Evolutionary conservation across 2,888 invertebrate species (phyloP).

Genomic region (Scaptomyza parva): DNA sequence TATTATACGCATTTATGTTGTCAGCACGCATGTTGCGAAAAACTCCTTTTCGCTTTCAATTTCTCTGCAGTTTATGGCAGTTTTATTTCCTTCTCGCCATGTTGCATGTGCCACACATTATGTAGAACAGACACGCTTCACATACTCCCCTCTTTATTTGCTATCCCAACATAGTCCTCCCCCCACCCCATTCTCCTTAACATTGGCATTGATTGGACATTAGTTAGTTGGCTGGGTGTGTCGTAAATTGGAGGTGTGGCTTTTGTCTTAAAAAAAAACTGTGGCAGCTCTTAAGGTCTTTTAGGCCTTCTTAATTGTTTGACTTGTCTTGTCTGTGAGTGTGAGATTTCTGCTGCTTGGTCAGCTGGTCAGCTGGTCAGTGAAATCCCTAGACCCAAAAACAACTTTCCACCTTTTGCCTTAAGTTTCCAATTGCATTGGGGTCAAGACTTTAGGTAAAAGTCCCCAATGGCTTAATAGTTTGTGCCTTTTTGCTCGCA

Average conservation of each 20-base stretch:
- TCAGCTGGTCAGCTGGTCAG: slow-evolving; percentile 26
- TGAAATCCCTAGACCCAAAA: slow-evolving; percentile 17
- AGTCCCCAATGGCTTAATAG: slow-evolving; percentile 8
- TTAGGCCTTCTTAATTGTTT: slow-evolving; percentile 71
- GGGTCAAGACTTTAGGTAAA: slow-evolving; percentile 17
- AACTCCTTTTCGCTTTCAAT: slow-evolving; percentile 48
- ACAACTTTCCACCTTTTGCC: not conserved
- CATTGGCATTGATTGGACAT: slow-evolving; percentile 25
- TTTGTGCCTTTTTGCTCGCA: not conserved
- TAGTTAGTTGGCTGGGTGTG: slow-evolving; percentile 35
- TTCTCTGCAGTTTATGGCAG: slow-evolving; percentile 46
- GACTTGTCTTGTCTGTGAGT: slow-evolving; percentile 52
- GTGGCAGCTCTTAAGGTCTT: slow-evolving; percentile 63
- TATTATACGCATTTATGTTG: slow-evolving; percentile 72
- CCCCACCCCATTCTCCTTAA: too few relatives aligned
- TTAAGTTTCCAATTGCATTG: slow-evolving; percentile 11
- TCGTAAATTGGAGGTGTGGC: slow-evolving; percentile 34
- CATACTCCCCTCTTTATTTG: not conserved
- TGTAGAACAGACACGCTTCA: slow-evolving; percentile 38
- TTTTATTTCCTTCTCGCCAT: not conserved
- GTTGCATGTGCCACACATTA: slow-evolving; percentile 18
- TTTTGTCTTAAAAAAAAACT: slow-evolving; percentile 35
- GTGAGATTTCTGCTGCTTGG: too few relatives aligned
- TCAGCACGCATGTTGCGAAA: slow-evolving; percentile 60
- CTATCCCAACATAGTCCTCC: not conserved